These are phyloP conservation scores for Orius laevigatus DNA, from an alignment of 1,140 invertebrate species.

Conservation along the genomic window DNA sequence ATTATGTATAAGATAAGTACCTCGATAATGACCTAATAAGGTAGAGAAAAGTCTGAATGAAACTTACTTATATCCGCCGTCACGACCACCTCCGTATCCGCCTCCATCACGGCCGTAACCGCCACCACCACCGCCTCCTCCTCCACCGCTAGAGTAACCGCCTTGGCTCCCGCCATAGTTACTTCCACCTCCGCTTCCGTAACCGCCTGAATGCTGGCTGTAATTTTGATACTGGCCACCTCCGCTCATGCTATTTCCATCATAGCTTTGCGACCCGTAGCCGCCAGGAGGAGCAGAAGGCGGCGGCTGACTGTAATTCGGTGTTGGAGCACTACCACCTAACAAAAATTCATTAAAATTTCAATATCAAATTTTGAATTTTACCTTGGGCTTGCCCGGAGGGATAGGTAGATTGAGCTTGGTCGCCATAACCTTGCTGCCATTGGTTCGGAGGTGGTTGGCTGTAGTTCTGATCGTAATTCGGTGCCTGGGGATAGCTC, in stretches of 20 bases:
- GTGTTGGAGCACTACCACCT: conserved; percentile 8
- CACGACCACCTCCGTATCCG: conserved; percentile 3
- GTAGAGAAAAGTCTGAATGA: too few relatives aligned
- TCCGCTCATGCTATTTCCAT: conserved; percentile 4
- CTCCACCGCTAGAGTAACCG: neutral
- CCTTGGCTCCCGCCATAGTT: conserved; percentile 3
- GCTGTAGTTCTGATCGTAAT: conserved; percentile 13
- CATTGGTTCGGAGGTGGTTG: conserved; percentile 13
- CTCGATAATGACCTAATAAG: too few relatives aligned
- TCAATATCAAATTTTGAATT: neutral
- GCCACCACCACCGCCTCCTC: conserved; percentile 1
- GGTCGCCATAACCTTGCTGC: conserved; percentile 9
- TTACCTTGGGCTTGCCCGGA: neutral
- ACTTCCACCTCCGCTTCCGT: conserved; percentile 1
- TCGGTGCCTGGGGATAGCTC: conserved; percentile 7
- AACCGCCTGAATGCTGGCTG: conserved; percentile 1
- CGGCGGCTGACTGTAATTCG: conserved; percentile 12
- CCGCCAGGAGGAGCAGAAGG: conserved; percentile 8
- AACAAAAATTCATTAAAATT: neutral
- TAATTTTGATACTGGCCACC: conserved; percentile 4
- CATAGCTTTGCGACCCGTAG: conserved; percentile 10
- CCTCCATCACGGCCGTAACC: conserved; percentile 6
- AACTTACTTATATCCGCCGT: conserved; percentile 13
- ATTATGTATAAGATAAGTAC: too few relatives aligned
- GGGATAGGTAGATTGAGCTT: neutral